Conservation (phyloP, 2,888 invertebrate species). For the Craniophora ligustri region DNA sequence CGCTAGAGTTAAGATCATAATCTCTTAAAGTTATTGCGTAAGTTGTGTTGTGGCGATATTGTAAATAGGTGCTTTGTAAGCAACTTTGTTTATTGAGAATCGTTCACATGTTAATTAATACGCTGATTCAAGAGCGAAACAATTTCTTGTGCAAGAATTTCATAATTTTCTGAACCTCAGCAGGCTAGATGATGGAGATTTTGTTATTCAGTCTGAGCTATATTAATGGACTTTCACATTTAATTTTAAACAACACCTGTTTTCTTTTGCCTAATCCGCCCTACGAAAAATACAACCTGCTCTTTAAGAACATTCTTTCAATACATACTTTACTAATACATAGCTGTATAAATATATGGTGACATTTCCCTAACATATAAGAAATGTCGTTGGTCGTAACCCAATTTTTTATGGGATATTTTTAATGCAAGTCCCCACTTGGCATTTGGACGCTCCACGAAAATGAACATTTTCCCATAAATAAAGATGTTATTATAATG, state of each 20-base stretch:
- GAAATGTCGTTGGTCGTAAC: conserved; percentile 48
- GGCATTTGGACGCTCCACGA: conserved; percentile 44
- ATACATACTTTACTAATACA: background rate
- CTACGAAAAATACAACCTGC: too few relatives aligned
- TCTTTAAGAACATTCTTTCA: background rate
- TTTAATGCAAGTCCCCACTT: conserved; percentile 35
- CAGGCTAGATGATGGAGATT: background rate
- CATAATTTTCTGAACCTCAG: too few relatives aligned
- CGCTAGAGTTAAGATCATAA: conserved; percentile 36
- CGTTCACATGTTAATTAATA: conserved; percentile 7
- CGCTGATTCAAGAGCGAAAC: background rate
- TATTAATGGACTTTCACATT: too few relatives aligned
- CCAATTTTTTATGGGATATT: conserved; percentile 45
- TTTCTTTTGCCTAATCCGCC: too few relatives aligned
- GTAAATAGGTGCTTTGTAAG: conserved; percentile 16
- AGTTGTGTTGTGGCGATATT: conserved; percentile 12
- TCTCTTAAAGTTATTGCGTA: conserved; percentile 24
- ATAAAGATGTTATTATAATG: conserved; percentile 30
- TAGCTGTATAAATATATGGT: conserved; percentile 10
- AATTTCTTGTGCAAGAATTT: background rate
- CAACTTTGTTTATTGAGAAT: conserved; percentile 2
- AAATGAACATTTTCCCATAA: conserved; percentile 51
- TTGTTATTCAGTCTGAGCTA: background rate
- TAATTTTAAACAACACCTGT: too few relatives aligned
- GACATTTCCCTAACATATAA: conserved; percentile 54